Conservation (phyloP, 2,797 vertebrate genomes). For the Microctenopoma steveboyesi region DNA sequence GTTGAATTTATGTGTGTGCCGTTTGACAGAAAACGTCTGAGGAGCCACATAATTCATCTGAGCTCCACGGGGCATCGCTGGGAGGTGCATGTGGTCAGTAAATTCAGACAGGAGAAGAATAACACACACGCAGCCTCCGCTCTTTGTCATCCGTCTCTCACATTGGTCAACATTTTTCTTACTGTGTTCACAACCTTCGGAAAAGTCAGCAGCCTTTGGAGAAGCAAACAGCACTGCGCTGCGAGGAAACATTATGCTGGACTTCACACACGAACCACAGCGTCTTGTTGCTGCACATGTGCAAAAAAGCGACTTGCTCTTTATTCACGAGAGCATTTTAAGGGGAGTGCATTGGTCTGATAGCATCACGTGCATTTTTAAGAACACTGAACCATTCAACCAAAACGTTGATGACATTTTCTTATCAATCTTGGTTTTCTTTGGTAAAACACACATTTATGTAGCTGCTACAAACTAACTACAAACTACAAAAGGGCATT, state of each 20-base stretch:
- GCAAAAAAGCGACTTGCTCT: background rate
- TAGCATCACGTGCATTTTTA: too few species aligned
- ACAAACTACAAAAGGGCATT: constrained; percentile 34
- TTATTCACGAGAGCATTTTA: background rate
- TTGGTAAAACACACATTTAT: too few species aligned
- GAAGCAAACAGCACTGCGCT: constrained; percentile 49
- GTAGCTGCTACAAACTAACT: constrained; percentile 27
- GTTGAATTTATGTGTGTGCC: constrained; percentile 33
- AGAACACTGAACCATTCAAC: background rate
- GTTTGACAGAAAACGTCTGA: constrained; percentile 25
- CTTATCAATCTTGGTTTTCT: background rate
- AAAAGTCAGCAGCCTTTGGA: constrained; percentile 51
- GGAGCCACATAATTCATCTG: constrained; percentile 48
- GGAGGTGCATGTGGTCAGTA: constrained; percentile 40
- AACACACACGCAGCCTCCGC: constrained; percentile 40
- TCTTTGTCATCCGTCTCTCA: constrained; percentile 51
- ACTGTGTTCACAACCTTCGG: constrained; percentile 20
- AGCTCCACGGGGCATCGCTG: constrained; percentile 17
- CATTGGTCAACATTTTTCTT: constrained; percentile 26
- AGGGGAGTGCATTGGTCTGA: too few species aligned
- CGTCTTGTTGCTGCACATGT: constrained; percentile 31
- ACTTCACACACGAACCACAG: constrained; percentile 20
- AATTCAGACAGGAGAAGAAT: constrained; percentile 40
- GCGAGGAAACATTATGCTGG: constrained; percentile 31
- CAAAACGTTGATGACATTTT: background rate